Evolutionary conservation across 1,140 invertebrate genomes (phyloP), one percentile per base, ranked within the genome.

Genomic region (Halesus radiatus): DNA sequence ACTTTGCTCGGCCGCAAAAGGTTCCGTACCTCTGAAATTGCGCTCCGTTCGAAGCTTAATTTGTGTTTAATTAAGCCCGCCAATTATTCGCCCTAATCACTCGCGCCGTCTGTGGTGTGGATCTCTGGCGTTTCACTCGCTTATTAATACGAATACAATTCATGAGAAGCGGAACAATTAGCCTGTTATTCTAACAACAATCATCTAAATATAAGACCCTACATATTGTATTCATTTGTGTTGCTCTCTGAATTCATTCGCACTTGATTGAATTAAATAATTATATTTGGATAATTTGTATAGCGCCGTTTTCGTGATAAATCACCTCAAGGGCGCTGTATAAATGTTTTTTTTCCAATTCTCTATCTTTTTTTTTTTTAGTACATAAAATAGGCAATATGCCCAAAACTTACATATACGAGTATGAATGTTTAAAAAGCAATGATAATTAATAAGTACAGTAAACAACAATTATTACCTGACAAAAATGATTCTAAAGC

Each of bases 41-140:
- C 4, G 18, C 62, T 66, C 62, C 10, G 23, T 29, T 45, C 3
- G 29, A 45, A 26, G 62, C 62, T 45, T 26, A 66, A 26, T 32
- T 66, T 29, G 62, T 29, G 62, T 66, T 66, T 37, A 66, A 66
- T 66, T 66, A 26, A 66, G 26, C 22, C 29, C 29, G 22, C 62
- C 62, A 66, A 66, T 29, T 66, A 66, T 66, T 66, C 15, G 62
- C 62, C 15, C 16, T 66, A 66, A 66, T 29, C 62, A 29, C 62
- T 45, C 37, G 8, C 37, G n/a, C n/a, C 54, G 37, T 56, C n/a
- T 22, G 54, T 20, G 54, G n/a, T 22, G 54, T 20, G 54, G n/a
- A 56, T 56, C 54, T 22, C n/a, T 7, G 54, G 1, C 54, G 54
- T 56, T 45, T 45, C 37, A 45, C 37, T 45, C 37, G 13, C 8